Conservation (phyloP, 1,140 invertebrate genomes). For the Leptestheria dahalacensis region DNA sequence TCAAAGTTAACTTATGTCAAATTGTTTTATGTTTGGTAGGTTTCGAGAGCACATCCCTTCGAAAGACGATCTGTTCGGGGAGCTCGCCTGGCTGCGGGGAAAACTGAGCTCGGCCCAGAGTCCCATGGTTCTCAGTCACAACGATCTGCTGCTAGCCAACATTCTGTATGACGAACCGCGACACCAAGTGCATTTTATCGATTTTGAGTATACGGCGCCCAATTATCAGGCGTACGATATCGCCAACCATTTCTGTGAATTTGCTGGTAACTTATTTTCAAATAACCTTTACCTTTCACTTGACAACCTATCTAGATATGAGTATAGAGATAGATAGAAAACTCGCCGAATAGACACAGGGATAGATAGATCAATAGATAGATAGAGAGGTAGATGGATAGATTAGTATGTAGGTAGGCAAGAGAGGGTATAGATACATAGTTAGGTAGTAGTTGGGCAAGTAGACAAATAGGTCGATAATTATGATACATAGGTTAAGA, state of each 20-base stretch:
- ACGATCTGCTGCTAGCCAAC: slow-evolving; percentile 90
- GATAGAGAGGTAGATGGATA: too few species aligned
- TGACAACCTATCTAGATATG: not conserved
- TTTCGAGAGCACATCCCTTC: slow-evolving; percentile 49
- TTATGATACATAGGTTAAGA: too few species aligned
- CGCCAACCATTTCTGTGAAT: slow-evolving; percentile 92
- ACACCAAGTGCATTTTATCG: slow-evolving; percentile 94
- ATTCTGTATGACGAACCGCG: slow-evolving; percentile 79
- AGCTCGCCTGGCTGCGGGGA: slow-evolving; percentile 49
- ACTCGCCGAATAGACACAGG: not conserved
- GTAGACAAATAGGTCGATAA: too few species aligned
- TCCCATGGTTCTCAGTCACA: slow-evolving; percentile 91
- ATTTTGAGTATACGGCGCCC: slow-evolving; percentile 88
- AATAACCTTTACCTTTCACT: not conserved
- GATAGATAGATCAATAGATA: too few species aligned
- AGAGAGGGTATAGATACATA: too few species aligned
- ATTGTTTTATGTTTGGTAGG: slow-evolving; percentile 36
- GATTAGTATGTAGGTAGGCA: too few species aligned
- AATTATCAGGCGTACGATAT: slow-evolving; percentile 88
- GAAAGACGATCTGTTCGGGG: slow-evolving; percentile 45
- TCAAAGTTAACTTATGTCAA: too few species aligned
- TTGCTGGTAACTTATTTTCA: slow-evolving; percentile 56
- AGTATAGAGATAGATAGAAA: slow-evolving; percentile 2
- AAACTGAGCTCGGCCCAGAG: slow-evolving; percentile 46
- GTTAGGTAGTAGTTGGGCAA: too few species aligned